Percentiles rank a stretch among this genome's conserved stretches.
Evolutionary conservation across 2,797 vertebrate species (phyloP).

Genomic region (Clamator glandarius): DNA sequence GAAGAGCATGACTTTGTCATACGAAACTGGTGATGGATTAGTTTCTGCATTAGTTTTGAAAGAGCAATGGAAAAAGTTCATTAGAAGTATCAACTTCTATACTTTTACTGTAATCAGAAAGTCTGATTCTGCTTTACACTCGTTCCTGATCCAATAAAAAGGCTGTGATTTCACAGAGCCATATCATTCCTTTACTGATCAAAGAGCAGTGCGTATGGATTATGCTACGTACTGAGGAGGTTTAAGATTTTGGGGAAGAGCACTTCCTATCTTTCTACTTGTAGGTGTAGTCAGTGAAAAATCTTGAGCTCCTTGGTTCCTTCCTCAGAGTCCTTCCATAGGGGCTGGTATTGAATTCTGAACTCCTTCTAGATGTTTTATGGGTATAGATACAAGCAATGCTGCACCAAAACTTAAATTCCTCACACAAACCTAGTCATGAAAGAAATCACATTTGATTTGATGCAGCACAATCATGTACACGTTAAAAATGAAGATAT

Average conservation of each 20-base stretch:
- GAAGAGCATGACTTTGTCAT: neutral
- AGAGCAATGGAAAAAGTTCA: neutral
- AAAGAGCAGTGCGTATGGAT: neutral
- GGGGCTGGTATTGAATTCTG: neutral
- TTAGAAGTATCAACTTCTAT: neutral
- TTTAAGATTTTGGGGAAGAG: neutral
- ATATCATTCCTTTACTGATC: neutral
- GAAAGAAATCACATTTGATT: neutral
- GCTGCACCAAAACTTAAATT: neutral
- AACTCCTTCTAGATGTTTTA: neutral
- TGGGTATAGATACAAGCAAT: neutral
- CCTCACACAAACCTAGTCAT: neutral
- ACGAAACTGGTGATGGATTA: neutral
- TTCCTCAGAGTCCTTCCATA: neutral
- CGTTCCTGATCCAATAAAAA: neutral
- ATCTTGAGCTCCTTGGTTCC: neutral
- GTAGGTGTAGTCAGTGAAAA: accelerated
- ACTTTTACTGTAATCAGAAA: neutral
- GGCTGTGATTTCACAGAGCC: neutral
- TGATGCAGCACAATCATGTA: neutral
- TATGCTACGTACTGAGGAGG: neutral
- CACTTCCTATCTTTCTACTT: neutral
- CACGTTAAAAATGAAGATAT: neutral
- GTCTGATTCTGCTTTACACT: neutral
- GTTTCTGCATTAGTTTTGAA: neutral